Percentiles rank a stretch among this genome's conserved stretches.
Conservation (phyloP, 2,113 vertebrate species). For the Eidolon helvum region DNA sequence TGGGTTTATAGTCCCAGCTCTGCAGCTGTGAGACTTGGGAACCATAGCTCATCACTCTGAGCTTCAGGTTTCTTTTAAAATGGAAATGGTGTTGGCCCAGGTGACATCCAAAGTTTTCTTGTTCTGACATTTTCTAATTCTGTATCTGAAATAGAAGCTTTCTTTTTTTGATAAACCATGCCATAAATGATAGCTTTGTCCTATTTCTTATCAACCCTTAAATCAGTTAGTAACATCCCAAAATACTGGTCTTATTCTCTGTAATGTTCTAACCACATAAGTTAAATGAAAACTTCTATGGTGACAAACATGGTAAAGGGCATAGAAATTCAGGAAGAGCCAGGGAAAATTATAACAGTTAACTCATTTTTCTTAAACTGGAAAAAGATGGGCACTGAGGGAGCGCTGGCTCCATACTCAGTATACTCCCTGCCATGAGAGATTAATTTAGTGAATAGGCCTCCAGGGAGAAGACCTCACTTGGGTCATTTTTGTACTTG, state of each 20-base stretch:
- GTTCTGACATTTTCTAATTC: background rate
- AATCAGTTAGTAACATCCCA: background rate
- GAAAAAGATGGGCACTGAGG: background rate
- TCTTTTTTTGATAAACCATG: background rate
- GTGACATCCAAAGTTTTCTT: background rate
- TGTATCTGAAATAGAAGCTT: background rate
- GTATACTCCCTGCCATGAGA: fast-evolving
- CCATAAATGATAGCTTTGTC: background rate
- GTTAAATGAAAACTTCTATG: background rate
- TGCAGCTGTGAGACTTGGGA: background rate
- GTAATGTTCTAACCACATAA: background rate
- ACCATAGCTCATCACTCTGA: background rate
- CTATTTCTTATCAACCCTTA: background rate
- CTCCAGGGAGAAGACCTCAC: background rate
- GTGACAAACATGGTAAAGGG: background rate
- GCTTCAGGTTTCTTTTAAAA: background rate
- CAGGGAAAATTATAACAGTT: background rate
- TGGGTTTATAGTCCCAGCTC: background rate
- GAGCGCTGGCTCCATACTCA: background rate
- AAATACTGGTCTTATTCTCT: background rate
- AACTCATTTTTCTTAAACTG: background rate
- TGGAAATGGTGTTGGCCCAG: background rate
- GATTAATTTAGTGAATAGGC: background rate
- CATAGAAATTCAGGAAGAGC: background rate
- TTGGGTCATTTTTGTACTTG: background rate